Evolutionary conservation across 2,113 vertebrate genomes (phyloP).

Genomic region (Stercorarius parasiticus): DNA sequence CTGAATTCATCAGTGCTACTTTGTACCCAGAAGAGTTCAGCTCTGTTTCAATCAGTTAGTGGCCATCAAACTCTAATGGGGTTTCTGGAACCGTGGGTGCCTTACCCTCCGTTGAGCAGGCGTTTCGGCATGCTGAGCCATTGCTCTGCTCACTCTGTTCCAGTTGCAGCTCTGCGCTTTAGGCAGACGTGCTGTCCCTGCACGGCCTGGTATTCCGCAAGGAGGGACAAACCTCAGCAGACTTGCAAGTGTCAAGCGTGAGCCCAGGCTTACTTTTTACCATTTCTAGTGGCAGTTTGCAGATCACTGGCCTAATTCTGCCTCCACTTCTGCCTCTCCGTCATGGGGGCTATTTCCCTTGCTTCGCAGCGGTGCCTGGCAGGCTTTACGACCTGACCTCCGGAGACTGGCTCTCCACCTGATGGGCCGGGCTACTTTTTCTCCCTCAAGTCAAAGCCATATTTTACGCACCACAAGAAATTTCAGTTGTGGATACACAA

Average conservation of each 20-base stretch:
- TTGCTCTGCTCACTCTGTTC: neutral
- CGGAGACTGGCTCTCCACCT: neutral
- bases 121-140: rapidly evolving
- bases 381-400: neutral
- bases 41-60: slow-evolving; percentile 45
- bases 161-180: neutral
- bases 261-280: neutral
- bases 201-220: too few relatives aligned
- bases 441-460: neutral
- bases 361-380: neutral
- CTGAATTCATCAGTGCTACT: slow-evolving; percentile 21
- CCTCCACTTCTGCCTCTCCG: neutral
- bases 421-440: neutral
- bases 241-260: neutral
- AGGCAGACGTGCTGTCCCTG: neutral
- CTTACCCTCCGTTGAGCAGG: neutral
- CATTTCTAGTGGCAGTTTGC: neutral
- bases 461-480: neutral
- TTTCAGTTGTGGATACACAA: neutral
- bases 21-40: slow-evolving; percentile 27
- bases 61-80: slow-evolving; percentile 26
- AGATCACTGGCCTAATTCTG: neutral
- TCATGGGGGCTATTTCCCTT: neutral
- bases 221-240: neutral
- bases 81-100: slow-evolving; percentile 35